Base-by-base conservation (phyloP, 2,888 invertebrate genomes). In the Amphipoea lucens region DNA sequence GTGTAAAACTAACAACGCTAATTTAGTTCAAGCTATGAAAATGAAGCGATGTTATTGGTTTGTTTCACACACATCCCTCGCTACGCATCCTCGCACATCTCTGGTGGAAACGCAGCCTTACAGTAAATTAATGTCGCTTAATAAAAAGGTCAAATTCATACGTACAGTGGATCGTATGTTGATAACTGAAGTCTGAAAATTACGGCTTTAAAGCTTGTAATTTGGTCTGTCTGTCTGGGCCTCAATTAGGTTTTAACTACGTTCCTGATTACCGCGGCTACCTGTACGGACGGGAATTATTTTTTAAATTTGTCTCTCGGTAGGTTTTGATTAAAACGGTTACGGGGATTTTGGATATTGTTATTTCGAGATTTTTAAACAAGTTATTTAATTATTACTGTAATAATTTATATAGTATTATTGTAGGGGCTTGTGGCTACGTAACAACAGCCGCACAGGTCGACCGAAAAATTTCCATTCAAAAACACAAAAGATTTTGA, bases 101-200 rank as follows among this genome's bases (percentile, higher is more conserved):
- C 36, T 36, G 1, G 36, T 36, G 36, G 36, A 36, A 36, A 36
- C 36, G 3, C 36, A 36, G 36, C 36, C 36, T 36, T 68, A 40
- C 29, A 48, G 12, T 45, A 69, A 36, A 42, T 70, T 74, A 62
- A 74, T 66, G 29, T 48, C 4, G 42, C 48, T 68, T 66, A 45
- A 6, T 69, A 23, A 48, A 68, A 73, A 29, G 48, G 20, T 65
- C 4, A 6, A 60, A 12, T 66, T 62, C 14, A 17, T 29, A 45
- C 63, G 29, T 3, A 40, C 40, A 36, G 65, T 57, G 54, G n/a
- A 62, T 54, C 36, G 48, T 74, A 48, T 67, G 60, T 60, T 77
- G 36, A 73, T 77, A 48, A 81, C 77, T 68, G 7, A 62, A 42
- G 42, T 11, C 48, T 36, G 60, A 51, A 76, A 74, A 85, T 81